Base-by-base conservation (phyloP, 1,140 invertebrate genomes). In the Eupeodes corollae region DNA sequence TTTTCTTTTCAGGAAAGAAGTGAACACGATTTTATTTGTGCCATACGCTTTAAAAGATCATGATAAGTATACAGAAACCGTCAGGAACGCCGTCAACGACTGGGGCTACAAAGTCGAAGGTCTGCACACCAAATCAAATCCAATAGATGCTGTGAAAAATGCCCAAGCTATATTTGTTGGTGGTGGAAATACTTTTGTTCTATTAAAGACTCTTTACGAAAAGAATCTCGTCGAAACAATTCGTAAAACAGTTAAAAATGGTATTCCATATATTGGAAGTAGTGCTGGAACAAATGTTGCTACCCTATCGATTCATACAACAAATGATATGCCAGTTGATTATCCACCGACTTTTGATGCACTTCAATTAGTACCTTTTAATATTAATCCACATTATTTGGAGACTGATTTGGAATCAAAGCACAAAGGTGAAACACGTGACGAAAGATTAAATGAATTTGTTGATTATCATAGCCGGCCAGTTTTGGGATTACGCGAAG, bases 261-360 rank as follows among this genome's bases (percentile, higher is more conserved):
- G 79, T 14, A 56, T 86, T 16, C 76, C 83, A 19, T 91, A 88
- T 55, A 82, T 89, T 40, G 86, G 86, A 37, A 80, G 79, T 47
- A 87, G 83, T 74, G 87, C 87, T 45, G 86, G 87, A 41, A 86
- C 83, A 19, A 90, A 90, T 75, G 82, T 90, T 10, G 80, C 84
- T 14, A 88, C 86, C 14, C 67, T 71, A 46, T 83, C 78, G 55
- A 91, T 91, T 51, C 74, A 79, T 56, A 88, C 84, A 41, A 89
- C 85, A 47, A 89, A 88, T 75, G 86, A 88, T 67, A 90, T 88
- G 86, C 86, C 87, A 6, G 87, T 91, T 44, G 77, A 82, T 35
- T 81, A 80, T 66, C 85, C 85, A 49, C 82, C 81, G 18, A 75
- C 70, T 46, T 88, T 89, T 70, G 70, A 80, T 50, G 85, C 83